Conservation (phyloP, 2,797 vertebrate genomes). For the Arremon brunneinucha region DNA sequence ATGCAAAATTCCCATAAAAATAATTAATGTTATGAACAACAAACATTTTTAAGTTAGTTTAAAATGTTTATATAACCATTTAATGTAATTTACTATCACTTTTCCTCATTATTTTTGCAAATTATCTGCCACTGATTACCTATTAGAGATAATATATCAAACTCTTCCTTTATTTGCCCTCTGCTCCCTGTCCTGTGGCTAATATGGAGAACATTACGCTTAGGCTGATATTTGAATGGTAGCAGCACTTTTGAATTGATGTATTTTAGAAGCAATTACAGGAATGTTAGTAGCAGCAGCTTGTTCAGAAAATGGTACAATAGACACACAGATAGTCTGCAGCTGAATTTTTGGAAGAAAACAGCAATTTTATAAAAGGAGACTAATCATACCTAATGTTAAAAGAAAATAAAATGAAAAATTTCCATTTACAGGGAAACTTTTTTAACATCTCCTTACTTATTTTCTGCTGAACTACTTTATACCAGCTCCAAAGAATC, state of each 20-base stretch:
- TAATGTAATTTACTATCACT: background rate
- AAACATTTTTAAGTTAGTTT: background rate
- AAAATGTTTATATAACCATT: background rate
- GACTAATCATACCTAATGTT: background rate
- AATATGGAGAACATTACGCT: background rate
- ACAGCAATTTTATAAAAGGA: background rate
- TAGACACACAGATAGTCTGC: background rate
- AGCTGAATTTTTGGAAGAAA: background rate
- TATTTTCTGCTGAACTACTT: background rate
- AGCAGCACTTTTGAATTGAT: background rate
- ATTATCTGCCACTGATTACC: background rate
- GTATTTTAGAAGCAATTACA: background rate
- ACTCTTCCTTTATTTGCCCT: background rate
- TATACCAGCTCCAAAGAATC: background rate
- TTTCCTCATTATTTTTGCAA: background rate
- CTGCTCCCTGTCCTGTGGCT: background rate
- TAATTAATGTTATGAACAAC: background rate
- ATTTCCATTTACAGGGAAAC: background rate
- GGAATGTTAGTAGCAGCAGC: background rate
- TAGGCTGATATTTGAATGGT: background rate
- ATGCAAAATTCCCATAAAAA: background rate
- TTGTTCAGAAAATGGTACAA: background rate
- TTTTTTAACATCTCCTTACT: background rate
- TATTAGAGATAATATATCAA: background rate
- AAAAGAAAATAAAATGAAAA: background rate